Percentiles rank a stretch among this genome's conserved stretches.
These are phyloP conservation scores for Hyperoplus immaculatus DNA, from an alignment of 2,797 vertebrate species.

Conservation along the genomic window DNA sequence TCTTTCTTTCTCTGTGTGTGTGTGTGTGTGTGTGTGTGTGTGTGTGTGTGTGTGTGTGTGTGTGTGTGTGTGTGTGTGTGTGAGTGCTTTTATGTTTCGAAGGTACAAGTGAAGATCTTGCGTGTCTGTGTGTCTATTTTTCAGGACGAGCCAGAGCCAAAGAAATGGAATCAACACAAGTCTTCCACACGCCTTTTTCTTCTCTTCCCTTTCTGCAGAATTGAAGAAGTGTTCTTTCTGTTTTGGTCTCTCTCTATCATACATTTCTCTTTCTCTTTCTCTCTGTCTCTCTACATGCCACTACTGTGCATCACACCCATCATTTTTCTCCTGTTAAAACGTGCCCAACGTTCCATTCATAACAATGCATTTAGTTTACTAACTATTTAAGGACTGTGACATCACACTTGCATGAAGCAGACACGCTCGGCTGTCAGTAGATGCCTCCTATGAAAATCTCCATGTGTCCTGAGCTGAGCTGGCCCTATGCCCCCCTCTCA, in stretches of 20 bases:
- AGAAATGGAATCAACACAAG: conserved; percentile 56
- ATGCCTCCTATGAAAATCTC: conserved; percentile 14
- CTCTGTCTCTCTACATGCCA: conserved; percentile 30
- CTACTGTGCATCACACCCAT: conserved; percentile 43
- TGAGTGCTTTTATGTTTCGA: neutral
- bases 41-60: conserved; percentile 30
- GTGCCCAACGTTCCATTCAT: conserved; percentile 29
- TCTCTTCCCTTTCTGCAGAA: conserved; percentile 51
- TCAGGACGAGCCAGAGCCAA: conserved; percentile 66
- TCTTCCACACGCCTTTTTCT: conserved; percentile 49
- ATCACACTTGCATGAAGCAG: conserved; percentile 19
- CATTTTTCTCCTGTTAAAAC: conserved; percentile 33
- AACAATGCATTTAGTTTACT: conserved; percentile 26
- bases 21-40: conserved; percentile 40
- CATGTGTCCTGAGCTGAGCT: conserved; percentile 22
- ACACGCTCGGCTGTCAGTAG: conserved; percentile 26
- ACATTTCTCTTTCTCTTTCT: conserved; percentile 38
- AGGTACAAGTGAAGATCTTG: conserved; percentile 41
- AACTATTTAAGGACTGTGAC: conserved; percentile 21
- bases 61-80: conserved; percentile 44
- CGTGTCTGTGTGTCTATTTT: conserved; percentile 70
- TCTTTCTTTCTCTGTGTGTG: conserved; percentile 35
- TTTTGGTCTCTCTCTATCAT: conserved; percentile 35
- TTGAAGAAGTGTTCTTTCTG: conserved; percentile 31
- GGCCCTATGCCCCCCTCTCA: neutral